A percentile compares a stretch with the other conserved stretches of the same genome.
Conservation (phyloP, 2,113 vertebrate genomes). For the Microcebus ravelobensis region DNA sequence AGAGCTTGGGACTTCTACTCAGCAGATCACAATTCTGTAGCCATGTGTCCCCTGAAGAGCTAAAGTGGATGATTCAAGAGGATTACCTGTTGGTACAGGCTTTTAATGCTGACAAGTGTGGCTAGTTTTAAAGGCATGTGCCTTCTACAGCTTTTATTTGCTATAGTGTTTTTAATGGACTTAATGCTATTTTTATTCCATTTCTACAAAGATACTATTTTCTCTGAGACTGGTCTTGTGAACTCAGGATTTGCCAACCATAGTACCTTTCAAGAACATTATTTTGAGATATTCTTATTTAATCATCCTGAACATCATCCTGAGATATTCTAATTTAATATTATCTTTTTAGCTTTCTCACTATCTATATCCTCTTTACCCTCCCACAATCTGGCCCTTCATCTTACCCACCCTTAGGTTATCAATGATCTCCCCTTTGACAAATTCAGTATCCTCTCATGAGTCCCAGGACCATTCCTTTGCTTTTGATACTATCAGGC, state of each 20-base stretch:
- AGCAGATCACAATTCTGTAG: background rate
- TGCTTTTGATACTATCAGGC: background rate
- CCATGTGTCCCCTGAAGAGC: slow-evolving; percentile 1
- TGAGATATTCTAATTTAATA: background rate
- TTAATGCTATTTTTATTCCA: slow-evolving; percentile 73
- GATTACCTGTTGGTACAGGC: slow-evolving; percentile 40
- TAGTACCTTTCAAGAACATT: background rate
- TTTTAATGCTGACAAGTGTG: slow-evolving; percentile 30
- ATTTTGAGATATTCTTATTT: background rate
- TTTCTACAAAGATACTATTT: slow-evolving; percentile 52
- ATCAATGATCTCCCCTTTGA: background rate
- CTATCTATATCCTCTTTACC: background rate
- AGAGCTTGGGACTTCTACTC: slow-evolving; percentile 46
- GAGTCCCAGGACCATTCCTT: background rate
- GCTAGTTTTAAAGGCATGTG: slow-evolving; percentile 53
- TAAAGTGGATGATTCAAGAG: slow-evolving; percentile 44
- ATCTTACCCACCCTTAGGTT: background rate
- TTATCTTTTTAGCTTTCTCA: background rate
- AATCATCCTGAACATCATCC: background rate
- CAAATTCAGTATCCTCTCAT: background rate
- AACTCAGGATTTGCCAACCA: slow-evolving; percentile 19
- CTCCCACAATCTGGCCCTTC: background rate
- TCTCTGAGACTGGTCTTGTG: slow-evolving; percentile 36
- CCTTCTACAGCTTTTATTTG: slow-evolving; percentile 64
- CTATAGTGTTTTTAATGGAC: slow-evolving; percentile 50